Percentiles rank a stretch among this genome's conserved stretches.
Conservation (phyloP, 2,113 vertebrate genomes). For the Psammodynastes pulverulentus region DNA sequence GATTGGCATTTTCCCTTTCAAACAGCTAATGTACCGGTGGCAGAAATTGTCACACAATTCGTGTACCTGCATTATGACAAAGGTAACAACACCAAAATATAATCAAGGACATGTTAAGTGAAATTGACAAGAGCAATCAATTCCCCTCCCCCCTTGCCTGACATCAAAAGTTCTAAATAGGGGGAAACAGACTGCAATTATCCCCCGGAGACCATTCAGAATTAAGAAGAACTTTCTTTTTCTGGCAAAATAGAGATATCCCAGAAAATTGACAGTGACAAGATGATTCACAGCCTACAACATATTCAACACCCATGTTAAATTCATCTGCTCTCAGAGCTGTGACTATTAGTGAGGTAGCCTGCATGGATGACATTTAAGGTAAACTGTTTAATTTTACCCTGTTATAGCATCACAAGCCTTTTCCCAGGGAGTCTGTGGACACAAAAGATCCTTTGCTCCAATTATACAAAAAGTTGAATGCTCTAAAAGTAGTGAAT, state of each 20-base stretch:
- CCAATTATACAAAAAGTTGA: not conserved
- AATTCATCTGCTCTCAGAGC: conserved; percentile 90
- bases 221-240: conserved; percentile 83
- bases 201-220: conserved; percentile 73
- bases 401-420: conserved; percentile 79
- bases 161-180: conserved; percentile 76
- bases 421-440: conserved; percentile 57
- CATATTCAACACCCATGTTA: conserved; percentile 94
- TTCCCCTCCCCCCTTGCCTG: conserved; percentile 64
- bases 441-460: conserved; percentile 20
- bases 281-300: conserved; percentile 91
- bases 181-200: conserved; percentile 75
- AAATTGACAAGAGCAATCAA: conserved; percentile 80
- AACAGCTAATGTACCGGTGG: conserved; percentile 99
- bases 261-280: conserved; percentile 97
- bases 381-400: conserved; percentile 90
- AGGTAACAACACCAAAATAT: conserved; percentile 65
- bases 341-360: conserved; percentile 86
- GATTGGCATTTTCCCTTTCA: conserved; percentile 99
- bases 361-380: conserved; percentile 90
- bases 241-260: conserved; percentile 95
- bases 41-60: conserved; percentile 99
- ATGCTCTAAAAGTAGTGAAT: conserved; percentile 27
- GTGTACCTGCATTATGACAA: conserved; percentile 84
- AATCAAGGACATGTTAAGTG: conserved; percentile 74